Conservation (phyloP, 1,140 invertebrate species). For the Zaprionus lachaisei region DNA sequence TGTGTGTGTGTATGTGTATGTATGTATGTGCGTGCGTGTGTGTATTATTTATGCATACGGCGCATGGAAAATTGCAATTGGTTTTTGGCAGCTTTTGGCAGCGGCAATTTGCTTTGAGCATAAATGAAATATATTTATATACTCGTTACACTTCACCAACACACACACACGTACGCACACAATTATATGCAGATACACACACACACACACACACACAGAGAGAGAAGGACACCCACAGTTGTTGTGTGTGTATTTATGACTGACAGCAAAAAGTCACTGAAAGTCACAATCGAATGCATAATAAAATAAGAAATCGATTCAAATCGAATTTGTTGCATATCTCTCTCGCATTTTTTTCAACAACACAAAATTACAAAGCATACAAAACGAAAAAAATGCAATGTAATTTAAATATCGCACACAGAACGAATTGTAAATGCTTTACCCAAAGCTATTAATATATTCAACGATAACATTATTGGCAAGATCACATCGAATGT, state of each 20-base stretch:
- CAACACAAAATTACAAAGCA: constrained; percentile 9
- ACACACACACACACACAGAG: not conserved
- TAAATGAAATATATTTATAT: constrained; percentile 54
- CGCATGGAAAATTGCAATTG: constrained; percentile 81
- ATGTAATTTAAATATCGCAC: not conserved
- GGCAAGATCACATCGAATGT: not conserved
- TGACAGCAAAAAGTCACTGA: constrained; percentile 20
- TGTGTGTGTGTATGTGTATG: constrained; percentile 22
- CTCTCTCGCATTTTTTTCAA: constrained; percentile 17
- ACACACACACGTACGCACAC: constrained; percentile 7
- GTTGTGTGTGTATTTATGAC: constrained; percentile 29
- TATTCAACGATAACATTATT: not conserved
- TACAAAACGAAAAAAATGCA: constrained; percentile 13
- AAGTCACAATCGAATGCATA: constrained; percentile 56
- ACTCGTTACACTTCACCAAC: constrained; percentile 21
- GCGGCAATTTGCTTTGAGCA: constrained; percentile 59
- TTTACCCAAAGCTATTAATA: not conserved
- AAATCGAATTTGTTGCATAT: constrained; percentile 36
- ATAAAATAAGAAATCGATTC: constrained; percentile 53
- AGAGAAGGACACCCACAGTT: not conserved
- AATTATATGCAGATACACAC: constrained; percentile 8
- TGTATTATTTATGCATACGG: constrained; percentile 76
- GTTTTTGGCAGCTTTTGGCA: constrained; percentile 65
- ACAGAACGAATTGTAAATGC: not conserved
- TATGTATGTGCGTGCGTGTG: constrained; percentile 26